phyloP scores from a whole-genome alignment of 1,140 invertebrate species.

The Rhopalosiphum padi region DNA sequence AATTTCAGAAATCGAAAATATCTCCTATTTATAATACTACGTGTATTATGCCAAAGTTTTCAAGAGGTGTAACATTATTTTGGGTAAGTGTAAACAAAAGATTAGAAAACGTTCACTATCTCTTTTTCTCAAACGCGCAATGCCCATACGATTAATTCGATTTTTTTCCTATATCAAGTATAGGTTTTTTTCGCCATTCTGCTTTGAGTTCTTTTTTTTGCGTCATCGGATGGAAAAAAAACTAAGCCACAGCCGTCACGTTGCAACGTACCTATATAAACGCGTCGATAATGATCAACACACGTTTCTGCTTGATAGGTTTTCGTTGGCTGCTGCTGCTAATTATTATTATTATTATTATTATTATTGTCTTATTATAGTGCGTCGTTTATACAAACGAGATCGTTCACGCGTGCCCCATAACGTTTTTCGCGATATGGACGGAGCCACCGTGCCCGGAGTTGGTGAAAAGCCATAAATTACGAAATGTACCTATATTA shows the following conservation, averaged over 20 bases:
- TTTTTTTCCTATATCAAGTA: background rate
- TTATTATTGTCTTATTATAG: background rate
- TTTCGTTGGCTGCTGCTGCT: background rate
- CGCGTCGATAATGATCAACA: background rate
- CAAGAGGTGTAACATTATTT: too few relatives aligned
- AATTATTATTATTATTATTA: background rate
- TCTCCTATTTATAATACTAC: too few relatives aligned
- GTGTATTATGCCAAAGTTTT: too few relatives aligned
- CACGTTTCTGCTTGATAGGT: conserved; percentile 2
- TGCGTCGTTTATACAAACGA: background rate
- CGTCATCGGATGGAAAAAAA: background rate
- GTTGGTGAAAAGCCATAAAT: background rate
- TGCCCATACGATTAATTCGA: background rate
- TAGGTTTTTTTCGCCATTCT: background rate
- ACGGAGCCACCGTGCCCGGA: background rate
- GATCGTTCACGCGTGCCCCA: background rate
- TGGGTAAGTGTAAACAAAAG: background rate
- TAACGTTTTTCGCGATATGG: background rate
- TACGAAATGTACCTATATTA: conserved; percentile 6
- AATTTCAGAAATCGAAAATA: too few relatives aligned
- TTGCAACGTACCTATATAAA: background rate
- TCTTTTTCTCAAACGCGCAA: background rate
- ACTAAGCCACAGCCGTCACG: background rate
- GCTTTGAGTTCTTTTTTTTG: background rate
- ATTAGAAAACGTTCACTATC: background rate